Base-by-base conservation (phyloP, 2,797 vertebrate genomes). In the Anguilla marmorata region DNA sequence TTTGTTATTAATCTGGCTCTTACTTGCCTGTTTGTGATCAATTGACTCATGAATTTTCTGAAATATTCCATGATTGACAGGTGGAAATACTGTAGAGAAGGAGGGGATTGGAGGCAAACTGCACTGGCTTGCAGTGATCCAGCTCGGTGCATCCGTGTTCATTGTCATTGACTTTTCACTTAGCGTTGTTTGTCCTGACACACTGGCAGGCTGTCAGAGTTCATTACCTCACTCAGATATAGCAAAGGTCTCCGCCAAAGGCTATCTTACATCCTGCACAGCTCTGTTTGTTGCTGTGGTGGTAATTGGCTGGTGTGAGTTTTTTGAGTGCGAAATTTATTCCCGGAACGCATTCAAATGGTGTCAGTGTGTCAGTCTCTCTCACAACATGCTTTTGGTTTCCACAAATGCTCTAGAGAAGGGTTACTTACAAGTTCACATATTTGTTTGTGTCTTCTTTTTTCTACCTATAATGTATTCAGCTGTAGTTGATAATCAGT, bases 81-180 rank as follows among this genome's bases (percentile, higher is more conserved):
- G 24, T 8, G 90, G 90, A 92, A 89, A 90, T 89, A 89, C 90
- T 92, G 92, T 90, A 89, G 90, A 91, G 88, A 90, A 90, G 85
- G 87, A 54, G 21, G 89, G 89, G 93, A 90, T 88, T 89, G 84
- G 86, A 91, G 91, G 92, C 89, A 90, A 92, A 92, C 88, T 89
- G 90, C 90, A 2, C 2, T 54, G 76, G 88, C 91, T 54, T 54
- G 52, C 52, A 54, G 52, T 14, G 52, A 19, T 58, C 14, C 56
- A 58, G 89, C 92, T 91, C 90, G 91, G 92, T 90, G 88, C 89
- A 86, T 84, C 50, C 50, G 80, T 86, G 91, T 90, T 92, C 80
- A 90, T 91, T 89, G 88, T 84, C 91, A 90, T 85, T 84, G 84
- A 82, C 90, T 86, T 87, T 79, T 84, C 30, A 74, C 30, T 82